Conservation (phyloP, 2,113 vertebrate genomes). For the Aviceda subcristata region DNA sequence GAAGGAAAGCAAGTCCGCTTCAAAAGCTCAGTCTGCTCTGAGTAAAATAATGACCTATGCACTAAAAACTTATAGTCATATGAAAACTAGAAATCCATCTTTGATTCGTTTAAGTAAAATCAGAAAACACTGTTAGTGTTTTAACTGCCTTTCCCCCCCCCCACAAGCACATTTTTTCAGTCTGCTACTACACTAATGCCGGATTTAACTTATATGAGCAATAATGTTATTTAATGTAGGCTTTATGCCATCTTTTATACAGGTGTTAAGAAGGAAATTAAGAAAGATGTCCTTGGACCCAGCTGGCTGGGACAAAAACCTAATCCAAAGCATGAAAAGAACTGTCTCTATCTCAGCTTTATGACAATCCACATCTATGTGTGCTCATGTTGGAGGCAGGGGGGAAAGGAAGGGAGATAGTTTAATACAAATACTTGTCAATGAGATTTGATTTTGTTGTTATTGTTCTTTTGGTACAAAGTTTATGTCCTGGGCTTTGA, state of each 20-base stretch:
- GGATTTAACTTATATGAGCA: neutral
- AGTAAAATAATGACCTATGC: neutral
- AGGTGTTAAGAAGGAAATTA: neutral
- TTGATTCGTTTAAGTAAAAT: neutral
- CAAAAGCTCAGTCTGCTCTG: neutral
- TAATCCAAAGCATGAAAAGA: neutral
- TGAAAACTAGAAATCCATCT: neutral
- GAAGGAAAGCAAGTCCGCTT: neutral
- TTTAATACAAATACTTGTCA: neutral
- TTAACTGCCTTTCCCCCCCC: neutral
- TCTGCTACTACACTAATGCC: neutral
- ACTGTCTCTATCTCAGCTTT: neutral
- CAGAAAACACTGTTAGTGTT: neutral
- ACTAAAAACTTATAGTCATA: neutral
- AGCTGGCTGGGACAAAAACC: neutral
- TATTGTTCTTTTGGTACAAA: neutral
- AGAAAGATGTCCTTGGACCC: neutral
- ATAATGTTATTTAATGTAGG: neutral
- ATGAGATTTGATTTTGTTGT: neutral
- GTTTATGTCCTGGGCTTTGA: neutral
- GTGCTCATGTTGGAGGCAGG: neutral
- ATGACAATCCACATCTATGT: neutral
- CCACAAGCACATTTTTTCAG: neutral
- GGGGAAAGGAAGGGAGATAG: neutral
- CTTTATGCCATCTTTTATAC: neutral